These are phyloP conservation scores for Mandrillus leucophaeus DNA, from an alignment of 2,113 vertebrate genomes.

Conservation along the genomic window DNA sequence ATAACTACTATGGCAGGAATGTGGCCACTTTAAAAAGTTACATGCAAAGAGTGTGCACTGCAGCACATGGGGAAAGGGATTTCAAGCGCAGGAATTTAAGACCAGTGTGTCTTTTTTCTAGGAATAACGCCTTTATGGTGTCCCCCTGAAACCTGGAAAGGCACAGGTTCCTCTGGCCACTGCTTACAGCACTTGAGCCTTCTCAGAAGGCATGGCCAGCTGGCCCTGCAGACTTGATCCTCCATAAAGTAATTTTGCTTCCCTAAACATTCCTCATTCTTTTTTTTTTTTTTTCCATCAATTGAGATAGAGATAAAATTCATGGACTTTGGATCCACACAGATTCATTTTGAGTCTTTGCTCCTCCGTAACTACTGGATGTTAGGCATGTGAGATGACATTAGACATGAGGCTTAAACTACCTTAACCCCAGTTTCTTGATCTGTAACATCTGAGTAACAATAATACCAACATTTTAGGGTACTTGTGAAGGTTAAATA, in stretches of 20 bases:
- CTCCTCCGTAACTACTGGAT: background rate
- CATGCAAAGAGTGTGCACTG: rapidly evolving
- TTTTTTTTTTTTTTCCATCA: background rate
- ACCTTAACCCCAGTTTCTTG: background rate
- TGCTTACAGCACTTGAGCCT: background rate
- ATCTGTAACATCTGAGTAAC: background rate
- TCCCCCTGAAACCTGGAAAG: background rate
- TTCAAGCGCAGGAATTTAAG: background rate
- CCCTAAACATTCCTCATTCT: background rate
- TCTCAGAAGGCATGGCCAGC: background rate
- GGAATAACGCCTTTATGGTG: background rate
- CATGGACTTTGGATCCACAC: background rate
- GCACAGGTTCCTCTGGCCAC: background rate
- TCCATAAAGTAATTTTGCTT: background rate
- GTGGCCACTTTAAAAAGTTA: background rate
- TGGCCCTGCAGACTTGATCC: background rate
- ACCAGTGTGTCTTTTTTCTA: background rate
- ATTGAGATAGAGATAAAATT: background rate
- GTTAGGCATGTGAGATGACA: background rate
- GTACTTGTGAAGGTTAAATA: background rate
- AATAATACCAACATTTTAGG: background rate
- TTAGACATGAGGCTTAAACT: background rate
- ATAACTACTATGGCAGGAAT: background rate
- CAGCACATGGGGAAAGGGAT: background rate
- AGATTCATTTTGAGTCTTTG: background rate